Evolutionary conservation across 92 coral and sea anemone species (phyloP), one percentile per base, ranked within the genome.

Genomic region (Porites rus): DNA sequence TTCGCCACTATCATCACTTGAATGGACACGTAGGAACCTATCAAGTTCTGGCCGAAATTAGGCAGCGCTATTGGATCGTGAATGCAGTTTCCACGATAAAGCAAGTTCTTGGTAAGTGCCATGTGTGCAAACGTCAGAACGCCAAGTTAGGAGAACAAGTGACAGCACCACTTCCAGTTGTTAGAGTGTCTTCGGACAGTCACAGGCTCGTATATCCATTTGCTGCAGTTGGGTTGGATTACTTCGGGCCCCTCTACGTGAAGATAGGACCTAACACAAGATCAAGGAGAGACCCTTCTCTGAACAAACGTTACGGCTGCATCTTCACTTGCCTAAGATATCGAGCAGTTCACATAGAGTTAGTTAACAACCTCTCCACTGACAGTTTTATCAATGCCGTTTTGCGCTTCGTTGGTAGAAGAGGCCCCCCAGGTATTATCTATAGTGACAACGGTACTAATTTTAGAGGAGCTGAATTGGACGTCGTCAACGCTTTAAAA

Each of bases 181-280:
- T 92, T 13, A 50, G 88, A 75, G 69, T 86, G 51, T 86, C 95
- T 11, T 89, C 91, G 16, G 95, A 92, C 71, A 89, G 90, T 72
- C 74, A 92, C 43, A 65, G 88, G 9, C 65, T 85, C 50, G 58
- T 85, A 68, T 92, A 84, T 31, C 92, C 87, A 38, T 91, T 88
- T 43, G 88, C 94, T 69, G 94, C 94, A 22, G 94, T 91, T 0
- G 92, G 94, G 21, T 63, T 91, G 25, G 89, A 91, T 60, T 88
- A 91, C 25, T 84, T 91, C 22, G 94, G 92, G 61, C 89, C 91
- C 67, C 79, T 91, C 73, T 80, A 82, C 17, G 88, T 87, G 24
- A 91, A 88, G 85, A 31, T 72, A 62, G 92, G 84, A 78, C 92
- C 80, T 50, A 74, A 53, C 28, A 92, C 92, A 54, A 87, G 93